Conservation (phyloP, 2,888 invertebrate species). For the Lordiphosa andalusiaca region DNA sequence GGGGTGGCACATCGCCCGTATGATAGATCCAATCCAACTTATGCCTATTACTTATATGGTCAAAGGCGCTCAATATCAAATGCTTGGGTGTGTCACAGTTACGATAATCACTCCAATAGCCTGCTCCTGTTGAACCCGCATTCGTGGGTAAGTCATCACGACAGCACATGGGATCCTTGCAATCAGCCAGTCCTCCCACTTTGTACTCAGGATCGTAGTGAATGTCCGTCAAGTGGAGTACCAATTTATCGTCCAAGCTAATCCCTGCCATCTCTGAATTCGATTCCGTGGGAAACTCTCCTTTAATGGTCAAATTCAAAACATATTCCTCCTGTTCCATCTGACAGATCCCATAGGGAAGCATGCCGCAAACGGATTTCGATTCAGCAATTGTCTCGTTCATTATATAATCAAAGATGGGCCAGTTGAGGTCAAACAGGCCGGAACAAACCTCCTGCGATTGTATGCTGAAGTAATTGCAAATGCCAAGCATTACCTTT, state of each 20-base stretch:
- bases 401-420: constrained; percentile 83
- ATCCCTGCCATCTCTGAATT: constrained; percentile 61
- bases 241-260: constrained; percentile 52
- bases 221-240: constrained; percentile 82
- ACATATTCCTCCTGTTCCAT: constrained; percentile 57
- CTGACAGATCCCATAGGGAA: constrained; percentile 75
- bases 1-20: constrained; percentile 93
- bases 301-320: constrained; percentile 64
- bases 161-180: constrained; percentile 90
- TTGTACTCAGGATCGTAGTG: constrained; percentile 90
- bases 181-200: constrained; percentile 85
- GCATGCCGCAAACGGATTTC: constrained; percentile 78
- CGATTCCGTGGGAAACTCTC: constrained; percentile 49
- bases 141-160: constrained; percentile 51
- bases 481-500: constrained; percentile 81
- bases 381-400: constrained; percentile 80
- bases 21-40: constrained; percentile 87
- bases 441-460: constrained; percentile 84
- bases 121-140: constrained; percentile 81
- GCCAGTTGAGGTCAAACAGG: constrained; percentile 84
- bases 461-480: constrained; percentile 82
- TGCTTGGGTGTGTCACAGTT: constrained; percentile 88
- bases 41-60: constrained; percentile 83
- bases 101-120: constrained; percentile 90
- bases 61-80: constrained; percentile 85